Percentiles rank a stretch among this genome's conserved stretches.
These are phyloP conservation scores for Psix sp. DNA, from an alignment of 1,140 invertebrate species.

Conservation along the genomic window DNA sequence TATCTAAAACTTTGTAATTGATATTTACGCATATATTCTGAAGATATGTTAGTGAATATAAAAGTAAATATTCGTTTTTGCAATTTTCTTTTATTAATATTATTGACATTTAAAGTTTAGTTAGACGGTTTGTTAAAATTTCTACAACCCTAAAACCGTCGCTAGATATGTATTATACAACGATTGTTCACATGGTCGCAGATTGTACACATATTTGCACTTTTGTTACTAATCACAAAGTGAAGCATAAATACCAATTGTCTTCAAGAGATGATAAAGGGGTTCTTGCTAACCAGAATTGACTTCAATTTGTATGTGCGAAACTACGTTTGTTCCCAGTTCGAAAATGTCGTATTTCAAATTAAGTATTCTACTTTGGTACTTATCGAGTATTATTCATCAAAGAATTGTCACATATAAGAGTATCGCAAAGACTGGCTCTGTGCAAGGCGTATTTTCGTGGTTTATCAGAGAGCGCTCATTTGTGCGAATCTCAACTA, in stretches of 20 bases:
- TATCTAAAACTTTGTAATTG: too few species aligned
- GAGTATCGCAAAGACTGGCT: constrained; percentile 22
- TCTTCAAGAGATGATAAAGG: constrained; percentile 8
- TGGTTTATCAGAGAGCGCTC: not conserved
- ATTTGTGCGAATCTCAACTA: not conserved
- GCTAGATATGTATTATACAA: constrained; percentile 35
- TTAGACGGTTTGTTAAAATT: not conserved
- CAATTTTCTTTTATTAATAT: not conserved
- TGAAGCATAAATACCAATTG: constrained; percentile 30
- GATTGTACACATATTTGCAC: constrained; percentile 29
- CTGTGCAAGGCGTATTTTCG: constrained; percentile 31
- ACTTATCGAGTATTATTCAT: not conserved
- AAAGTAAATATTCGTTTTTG: too few species aligned
- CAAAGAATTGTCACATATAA: not conserved
- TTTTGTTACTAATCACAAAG: constrained; percentile 16
- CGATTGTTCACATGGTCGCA: constrained; percentile 21
- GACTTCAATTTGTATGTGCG: too few species aligned
- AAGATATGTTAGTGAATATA: too few species aligned
- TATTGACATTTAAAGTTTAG: too few species aligned
- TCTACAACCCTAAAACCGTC: constrained; percentile 1
- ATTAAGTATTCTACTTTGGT: not conserved
- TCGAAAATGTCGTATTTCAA: too few species aligned
- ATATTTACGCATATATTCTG: too few species aligned
- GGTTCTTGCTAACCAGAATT: not conserved
- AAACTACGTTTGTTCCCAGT: too few species aligned